Conservation (phyloP, 2,888 invertebrate genomes). For the Eumacrocentrus americanus region DNA sequence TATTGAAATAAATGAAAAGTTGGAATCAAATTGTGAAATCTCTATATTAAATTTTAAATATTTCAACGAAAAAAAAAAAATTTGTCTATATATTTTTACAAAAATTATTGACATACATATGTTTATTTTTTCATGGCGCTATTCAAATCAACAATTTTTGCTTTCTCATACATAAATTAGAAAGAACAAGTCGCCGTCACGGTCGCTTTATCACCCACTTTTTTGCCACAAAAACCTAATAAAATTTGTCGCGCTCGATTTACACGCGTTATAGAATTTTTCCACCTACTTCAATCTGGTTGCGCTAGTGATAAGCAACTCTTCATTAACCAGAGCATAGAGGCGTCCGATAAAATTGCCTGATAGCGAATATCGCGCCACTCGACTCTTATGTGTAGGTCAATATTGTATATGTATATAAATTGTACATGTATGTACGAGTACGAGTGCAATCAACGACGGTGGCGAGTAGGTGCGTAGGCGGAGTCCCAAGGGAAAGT, state of each 20-base stretch:
- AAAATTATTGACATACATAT: background rate
- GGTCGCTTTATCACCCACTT: background rate
- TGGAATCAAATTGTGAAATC: background rate
- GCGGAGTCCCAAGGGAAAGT: conserved; percentile 34
- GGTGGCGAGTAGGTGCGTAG: conserved; percentile 12
- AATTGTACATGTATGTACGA: background rate
- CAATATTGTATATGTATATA: background rate
- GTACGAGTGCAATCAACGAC: conserved; percentile 1
- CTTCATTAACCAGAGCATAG: background rate
- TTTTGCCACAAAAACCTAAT: conserved; percentile 12
- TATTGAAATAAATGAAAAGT: background rate
- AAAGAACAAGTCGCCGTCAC: too few species aligned
- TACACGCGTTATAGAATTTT: conserved; percentile 6
- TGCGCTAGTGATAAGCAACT: background rate
- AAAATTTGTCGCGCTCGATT: conserved; percentile 20
- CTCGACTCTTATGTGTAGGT: too few species aligned
- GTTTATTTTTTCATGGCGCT: background rate
- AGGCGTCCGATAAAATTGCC: background rate
- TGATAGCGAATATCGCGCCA: background rate
- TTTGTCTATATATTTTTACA: background rate
- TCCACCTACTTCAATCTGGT: background rate
- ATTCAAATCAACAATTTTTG: too few species aligned
- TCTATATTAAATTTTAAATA: background rate
- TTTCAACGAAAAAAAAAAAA: background rate
- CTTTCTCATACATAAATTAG: too few species aligned